Percentiles rank a stretch among this genome's conserved stretches.
phyloP scores from a whole-genome alignment of 1,140 invertebrate species.

The Maniola jurtina region DNA sequence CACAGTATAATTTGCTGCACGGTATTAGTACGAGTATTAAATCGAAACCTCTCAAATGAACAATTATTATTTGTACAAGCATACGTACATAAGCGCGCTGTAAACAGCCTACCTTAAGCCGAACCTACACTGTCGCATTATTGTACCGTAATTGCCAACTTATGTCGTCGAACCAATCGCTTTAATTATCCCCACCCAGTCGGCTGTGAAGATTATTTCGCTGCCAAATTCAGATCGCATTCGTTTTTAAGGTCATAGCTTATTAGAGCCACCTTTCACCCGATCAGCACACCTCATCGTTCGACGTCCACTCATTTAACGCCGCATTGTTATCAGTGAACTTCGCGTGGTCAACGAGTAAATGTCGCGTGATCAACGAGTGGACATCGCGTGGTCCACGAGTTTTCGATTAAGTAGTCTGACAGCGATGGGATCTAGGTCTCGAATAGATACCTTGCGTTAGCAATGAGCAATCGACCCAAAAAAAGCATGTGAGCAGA shows the following conservation, averaged over 20 bases:
- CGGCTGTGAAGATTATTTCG: conserved; percentile 68
- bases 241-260: conserved; percentile 32
- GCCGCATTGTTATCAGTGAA: too few relatives aligned
- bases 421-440: too few relatives aligned
- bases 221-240: conserved; percentile 63
- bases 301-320: too few relatives aligned
- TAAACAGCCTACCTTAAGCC: conserved; percentile 49
- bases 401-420: too few relatives aligned
- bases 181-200: conserved; percentile 64
- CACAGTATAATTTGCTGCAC: background rate
- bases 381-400: too few relatives aligned
- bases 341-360: too few relatives aligned
- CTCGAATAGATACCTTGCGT: too few relatives aligned
- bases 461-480: too few relatives aligned
- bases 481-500: too few relatives aligned
- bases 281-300: too few relatives aligned
- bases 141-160: conserved; percentile 68
- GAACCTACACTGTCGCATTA: conserved; percentile 39
- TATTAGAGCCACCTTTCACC: too few relatives aligned
- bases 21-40: conserved; percentile 7
- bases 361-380: too few relatives aligned
- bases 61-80: conserved; percentile 24
- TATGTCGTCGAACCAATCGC: conserved; percentile 63
- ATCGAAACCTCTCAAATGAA: conserved; percentile 15
- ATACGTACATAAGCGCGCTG: conserved; percentile 16